phyloP scores from a whole-genome alignment of 2,888 invertebrate species.

The Dorcus hopei region DNA sequence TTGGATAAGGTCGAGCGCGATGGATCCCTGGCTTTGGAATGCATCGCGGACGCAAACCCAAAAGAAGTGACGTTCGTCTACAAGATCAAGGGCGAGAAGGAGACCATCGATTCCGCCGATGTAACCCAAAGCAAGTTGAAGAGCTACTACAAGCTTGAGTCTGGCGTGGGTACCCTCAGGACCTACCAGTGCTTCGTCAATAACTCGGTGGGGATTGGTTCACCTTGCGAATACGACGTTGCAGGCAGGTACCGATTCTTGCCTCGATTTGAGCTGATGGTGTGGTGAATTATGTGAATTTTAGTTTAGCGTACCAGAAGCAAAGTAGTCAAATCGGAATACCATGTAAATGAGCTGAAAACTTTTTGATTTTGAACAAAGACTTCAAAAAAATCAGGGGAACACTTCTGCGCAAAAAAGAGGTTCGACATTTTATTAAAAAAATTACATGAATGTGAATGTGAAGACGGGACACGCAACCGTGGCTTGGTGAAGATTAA shows the following conservation, averaged over 20 bases:
- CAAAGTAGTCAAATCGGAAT: slow-evolving; percentile 58
- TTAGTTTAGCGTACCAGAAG: slow-evolving; percentile 65
- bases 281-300: neutral
- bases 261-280: neutral
- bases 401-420: too few relatives aligned
- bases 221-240: slow-evolving; percentile 65
- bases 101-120: slow-evolving; percentile 64
- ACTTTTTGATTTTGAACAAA: too few relatives aligned
- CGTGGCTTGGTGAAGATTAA: too few relatives aligned
- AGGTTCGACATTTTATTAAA: too few relatives aligned
- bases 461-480: too few relatives aligned
- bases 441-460: too few relatives aligned
- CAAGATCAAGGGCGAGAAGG: slow-evolving; percentile 81
- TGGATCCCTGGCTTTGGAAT: slow-evolving; percentile 74
- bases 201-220: slow-evolving; percentile 70
- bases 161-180: slow-evolving; percentile 61
- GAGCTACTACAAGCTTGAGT: slow-evolving; percentile 63
- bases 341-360: slow-evolving; percentile 45
- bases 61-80: slow-evolving; percentile 74
- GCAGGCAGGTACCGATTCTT: slow-evolving; percentile 55
- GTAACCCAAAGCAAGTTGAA: slow-evolving; percentile 53
- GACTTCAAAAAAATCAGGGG: too few relatives aligned
- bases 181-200: slow-evolving; percentile 84
- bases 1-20: slow-evolving; percentile 68
- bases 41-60: slow-evolving; percentile 81